Evolutionary conservation across 1,140 invertebrate species (phyloP), one percentile per base, ranked within the genome.

Genomic region (Calephelis virginiensis): DNA sequence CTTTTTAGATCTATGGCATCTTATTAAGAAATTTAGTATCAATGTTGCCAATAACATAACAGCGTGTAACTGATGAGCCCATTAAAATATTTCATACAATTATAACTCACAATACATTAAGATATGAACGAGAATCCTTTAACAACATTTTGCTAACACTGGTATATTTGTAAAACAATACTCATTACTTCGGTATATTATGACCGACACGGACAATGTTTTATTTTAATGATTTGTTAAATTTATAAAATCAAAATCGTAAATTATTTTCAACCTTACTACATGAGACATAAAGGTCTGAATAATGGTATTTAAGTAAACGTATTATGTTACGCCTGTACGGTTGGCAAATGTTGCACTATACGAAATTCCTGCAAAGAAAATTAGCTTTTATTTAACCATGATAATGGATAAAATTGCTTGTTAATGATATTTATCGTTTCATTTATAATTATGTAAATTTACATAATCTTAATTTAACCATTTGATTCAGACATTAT

Each of bases 401-500:
- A 8, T 50, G 49, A 50, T 17, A 17, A 14, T 10, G 5, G 9
- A 50, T 14, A n/a, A 1, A 6, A n/a, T 13, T 13, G 13, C n/a
- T 49, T 49, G 48, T 49, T n/a, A 49, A 49, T 49, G 6, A 37
- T 59, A 59, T 28, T 37, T 59, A 59, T 59, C n/a, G 37, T 59
- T 59, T 59, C 53, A 7, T 59, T 59, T 59, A 59, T 38, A 59
- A 59, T 56, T 56, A 56, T 28, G 17, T 56, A 37, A 56, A 56
- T 59, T 59, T 59, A 28, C 56, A 59, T 59, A 59, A 59, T 59
- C 56, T 59, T 59, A 38, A 59, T 59, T 59, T n/a, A 59, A 59
- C 56, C 56, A 59, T 59, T 59, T 59, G 37, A 59, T 59, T 59
- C 56, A n/a, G 56, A 38, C 56, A 38, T 59, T 59, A 59, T 59